Percentiles rank a stretch among this genome's conserved stretches.
phyloP scores from a whole-genome alignment of 2,888 invertebrate species.

The Calliphora vomitoria region DNA sequence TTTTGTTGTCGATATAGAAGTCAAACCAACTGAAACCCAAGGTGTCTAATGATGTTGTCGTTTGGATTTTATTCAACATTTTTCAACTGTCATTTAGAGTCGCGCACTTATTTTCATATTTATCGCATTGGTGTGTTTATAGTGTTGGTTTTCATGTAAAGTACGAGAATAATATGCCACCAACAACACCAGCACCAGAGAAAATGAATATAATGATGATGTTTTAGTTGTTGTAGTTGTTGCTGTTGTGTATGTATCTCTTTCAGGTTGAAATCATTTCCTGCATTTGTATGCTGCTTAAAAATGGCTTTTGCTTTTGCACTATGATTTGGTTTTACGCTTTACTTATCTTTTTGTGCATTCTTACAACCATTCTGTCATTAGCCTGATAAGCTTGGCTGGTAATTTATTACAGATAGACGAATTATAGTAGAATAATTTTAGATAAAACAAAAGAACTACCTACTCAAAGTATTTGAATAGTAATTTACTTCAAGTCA shows the following conservation, averaged over 20 bases:
- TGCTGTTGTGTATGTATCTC: constrained; percentile 6
- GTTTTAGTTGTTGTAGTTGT: not conserved
- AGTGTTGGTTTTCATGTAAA: not conserved
- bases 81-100: constrained; percentile 56
- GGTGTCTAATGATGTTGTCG: constrained; percentile 57
- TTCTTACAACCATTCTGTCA: constrained; percentile 50
- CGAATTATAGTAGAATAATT: not conserved
- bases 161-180: not conserved
- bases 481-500: not conserved
- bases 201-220: not conserved
- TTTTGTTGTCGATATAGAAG: constrained; percentile 15
- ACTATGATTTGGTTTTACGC: constrained; percentile 59
- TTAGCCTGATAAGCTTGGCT: constrained; percentile 61
- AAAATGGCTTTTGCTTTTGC: constrained; percentile 36
- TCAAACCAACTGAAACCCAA: constrained; percentile 45
- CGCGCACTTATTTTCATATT: constrained; percentile 49
- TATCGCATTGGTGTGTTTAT: constrained; percentile 32
- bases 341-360: constrained; percentile 50
- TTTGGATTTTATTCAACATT: constrained; percentile 51
- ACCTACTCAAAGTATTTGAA: not conserved
- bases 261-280: constrained; percentile 54
- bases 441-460: not conserved
- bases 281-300: constrained; percentile 35
- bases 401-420: constrained; percentile 24
- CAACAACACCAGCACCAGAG: not conserved